Evolutionary conservation across 2,113 vertebrate species (phyloP), one percentile per base, ranked within the genome.

Genomic region (Limanda limanda): DNA sequence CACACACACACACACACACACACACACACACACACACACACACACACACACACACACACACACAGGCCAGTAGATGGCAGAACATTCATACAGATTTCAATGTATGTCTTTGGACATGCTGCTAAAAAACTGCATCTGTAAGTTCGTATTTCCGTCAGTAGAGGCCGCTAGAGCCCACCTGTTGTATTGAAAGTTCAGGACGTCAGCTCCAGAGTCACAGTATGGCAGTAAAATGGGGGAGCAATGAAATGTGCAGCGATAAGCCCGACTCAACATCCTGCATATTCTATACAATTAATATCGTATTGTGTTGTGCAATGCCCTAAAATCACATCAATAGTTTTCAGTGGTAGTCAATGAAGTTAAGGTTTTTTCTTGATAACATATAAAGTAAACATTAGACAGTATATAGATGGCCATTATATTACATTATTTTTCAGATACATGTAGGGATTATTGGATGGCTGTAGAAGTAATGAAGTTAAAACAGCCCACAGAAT

Each of bases 11-110:
- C 31, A 31, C 31, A 31, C 31, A 31, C 31, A 31, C 42, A 45
- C 5, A 45, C 9, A 45, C 13, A 45, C 42, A 45, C 13, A 11
- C 42, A 5, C 31, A 31, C 31, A 31, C 31, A 31, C 31, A 31
- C 31, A 31, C 31, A 31, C 31, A 31, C 31, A 31, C 31, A 31
- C 31, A 31, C 31, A 31, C 31, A 31, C 3, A n/a, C 14, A 60
- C 64, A 63, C 21, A 31, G 66, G 31, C 75, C 85, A 77, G 57
- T 52, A 86, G 85, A 76, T 18, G 52, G 52, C 52, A 55, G 52
- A n/a, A 24, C 21, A 24, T 56, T 56, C 55, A 24, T 56, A 12
- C 11, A 56, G 23, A 2, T 37, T 8, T 24, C 4, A 56, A 56
- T 56, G 21, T 56, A 0, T 56, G n/a, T 54, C n/a, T 2, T 54